phyloP scores from a whole-genome alignment of 2,888 invertebrate genomes.

The Willowsia nigromaculata region DNA sequence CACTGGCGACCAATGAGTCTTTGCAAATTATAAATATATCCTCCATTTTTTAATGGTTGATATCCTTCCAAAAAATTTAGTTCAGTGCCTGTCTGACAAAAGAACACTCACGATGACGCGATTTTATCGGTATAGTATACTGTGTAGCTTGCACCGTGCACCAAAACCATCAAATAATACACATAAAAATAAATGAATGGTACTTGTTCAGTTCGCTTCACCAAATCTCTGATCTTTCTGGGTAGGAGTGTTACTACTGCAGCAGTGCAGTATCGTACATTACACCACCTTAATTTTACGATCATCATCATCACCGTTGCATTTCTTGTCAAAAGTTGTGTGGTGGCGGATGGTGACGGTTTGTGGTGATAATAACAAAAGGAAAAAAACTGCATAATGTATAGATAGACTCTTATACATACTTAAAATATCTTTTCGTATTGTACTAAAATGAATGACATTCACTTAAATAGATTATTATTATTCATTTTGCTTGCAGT shows the following conservation, averaged over 20 bases:
- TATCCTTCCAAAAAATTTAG: slow-evolving; percentile 70
- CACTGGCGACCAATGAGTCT: neutral
- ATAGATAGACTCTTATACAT: neutral
- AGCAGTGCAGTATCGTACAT: neutral
- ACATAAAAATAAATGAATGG: neutral
- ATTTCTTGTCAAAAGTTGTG: slow-evolving; percentile 36
- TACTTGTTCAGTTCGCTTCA: neutral
- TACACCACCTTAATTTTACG: slow-evolving; percentile 22
- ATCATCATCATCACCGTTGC: slow-evolving; percentile 18
- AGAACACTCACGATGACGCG: neutral
- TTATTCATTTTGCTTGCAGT: slow-evolving; percentile 67
- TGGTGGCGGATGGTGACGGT: slow-evolving; percentile 55
- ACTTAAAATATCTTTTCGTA: neutral
- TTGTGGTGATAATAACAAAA: slow-evolving; percentile 32
- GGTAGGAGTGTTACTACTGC: neutral
- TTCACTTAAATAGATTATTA: slow-evolving; percentile 53
- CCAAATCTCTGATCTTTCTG: neutral
- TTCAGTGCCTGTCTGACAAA: slow-evolving; percentile 55
- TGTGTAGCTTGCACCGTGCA: neutral
- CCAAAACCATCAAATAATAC: neutral
- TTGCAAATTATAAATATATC: slow-evolving; percentile 33
- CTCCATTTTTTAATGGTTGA: slow-evolving; percentile 66
- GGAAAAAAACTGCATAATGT: neutral
- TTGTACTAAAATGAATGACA: slow-evolving; percentile 48
- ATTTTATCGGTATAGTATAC: neutral